A percentile compares a stretch with the other conserved stretches of the same genome.
Conservation (phyloP, 2,888 invertebrate genomes). For the Limenitis arthemis region DNA sequence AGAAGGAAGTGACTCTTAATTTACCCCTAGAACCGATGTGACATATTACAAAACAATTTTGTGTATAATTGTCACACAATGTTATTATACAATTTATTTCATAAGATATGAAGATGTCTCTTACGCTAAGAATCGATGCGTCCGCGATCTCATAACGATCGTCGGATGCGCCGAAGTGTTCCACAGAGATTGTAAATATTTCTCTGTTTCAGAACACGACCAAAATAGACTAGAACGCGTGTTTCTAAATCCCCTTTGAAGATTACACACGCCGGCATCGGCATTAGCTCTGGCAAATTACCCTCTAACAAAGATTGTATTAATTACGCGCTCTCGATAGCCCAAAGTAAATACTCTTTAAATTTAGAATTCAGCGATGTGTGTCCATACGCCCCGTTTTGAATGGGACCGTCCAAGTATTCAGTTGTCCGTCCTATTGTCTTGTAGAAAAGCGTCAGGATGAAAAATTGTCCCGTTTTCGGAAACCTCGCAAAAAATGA, state of each 20-base stretch:
- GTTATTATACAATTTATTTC: too few relatives aligned
- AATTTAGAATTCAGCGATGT: conserved; percentile 57
- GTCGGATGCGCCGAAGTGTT: conserved; percentile 71
- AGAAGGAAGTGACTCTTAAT: too few relatives aligned
- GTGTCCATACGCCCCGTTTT: too few relatives aligned
- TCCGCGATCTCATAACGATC: conserved; percentile 65
- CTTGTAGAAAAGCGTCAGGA: too few relatives aligned
- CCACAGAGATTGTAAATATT: conserved; percentile 71
- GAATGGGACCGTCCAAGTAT: too few relatives aligned
- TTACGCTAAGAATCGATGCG: conserved; percentile 47
- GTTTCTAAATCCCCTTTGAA: conserved; percentile 73
- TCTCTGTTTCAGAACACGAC: conserved; percentile 70
- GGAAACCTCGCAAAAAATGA: too few relatives aligned
- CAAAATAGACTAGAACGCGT: conserved; percentile 71
- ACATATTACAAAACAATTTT: too few relatives aligned
- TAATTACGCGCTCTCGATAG: conserved; percentile 71
- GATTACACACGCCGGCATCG: conserved; percentile 69
- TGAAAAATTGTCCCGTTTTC: too few relatives aligned
- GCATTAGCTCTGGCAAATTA: conserved; percentile 73
- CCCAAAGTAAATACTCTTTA: conserved; percentile 66
- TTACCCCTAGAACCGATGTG: too few relatives aligned
- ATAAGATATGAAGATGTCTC: too few relatives aligned
- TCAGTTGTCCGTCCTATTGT: too few relatives aligned
- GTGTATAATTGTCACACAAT: too few relatives aligned
- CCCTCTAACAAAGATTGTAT: conserved; percentile 72